phyloP scores from a whole-genome alignment of 2,113 vertebrate species.

The Colossoma macropomum region DNA sequence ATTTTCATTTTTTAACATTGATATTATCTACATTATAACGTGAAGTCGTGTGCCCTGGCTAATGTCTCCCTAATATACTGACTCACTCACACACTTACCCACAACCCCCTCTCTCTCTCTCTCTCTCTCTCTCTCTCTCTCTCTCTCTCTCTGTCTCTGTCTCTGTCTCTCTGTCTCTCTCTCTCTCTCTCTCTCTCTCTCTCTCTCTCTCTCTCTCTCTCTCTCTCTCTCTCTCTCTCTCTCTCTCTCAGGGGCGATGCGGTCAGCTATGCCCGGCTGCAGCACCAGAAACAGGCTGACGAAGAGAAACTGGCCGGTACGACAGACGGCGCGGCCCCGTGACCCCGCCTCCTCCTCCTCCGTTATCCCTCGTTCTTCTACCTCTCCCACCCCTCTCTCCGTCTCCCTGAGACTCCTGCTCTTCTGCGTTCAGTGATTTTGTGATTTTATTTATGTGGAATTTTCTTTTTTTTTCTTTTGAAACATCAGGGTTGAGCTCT shows the following conservation, averaged over 20 bases:
- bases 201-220: not conserved
- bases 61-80: conserved; percentile 10
- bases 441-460: not conserved
- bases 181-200: not conserved
- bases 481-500: not conserved
- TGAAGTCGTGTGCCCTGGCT: not conserved
- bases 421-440: not conserved
- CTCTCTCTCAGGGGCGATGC: conserved; percentile 85
- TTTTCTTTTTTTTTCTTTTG: not conserved
- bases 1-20: no score
- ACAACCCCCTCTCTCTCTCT: not conserved
- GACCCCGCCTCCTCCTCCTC: conserved; percentile 53
- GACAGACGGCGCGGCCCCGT: conserved; percentile 78
- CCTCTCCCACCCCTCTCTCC: conserved; percentile 19
- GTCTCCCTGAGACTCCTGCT: conserved; percentile 34
- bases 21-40: not conserved
- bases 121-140: not conserved
- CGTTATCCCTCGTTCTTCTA: conserved; percentile 1
- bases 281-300: conserved; percentile 88
- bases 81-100: not conserved
- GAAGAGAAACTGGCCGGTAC: conserved; percentile 83
- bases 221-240: conserved; percentile 13
- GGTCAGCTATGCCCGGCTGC: conserved; percentile 89
- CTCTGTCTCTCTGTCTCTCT: not conserved
- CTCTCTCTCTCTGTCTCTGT: no score